These are phyloP conservation scores for Hyposoter dolosus DNA, from an alignment of 2,888 invertebrate genomes.

Conservation along the genomic window DNA sequence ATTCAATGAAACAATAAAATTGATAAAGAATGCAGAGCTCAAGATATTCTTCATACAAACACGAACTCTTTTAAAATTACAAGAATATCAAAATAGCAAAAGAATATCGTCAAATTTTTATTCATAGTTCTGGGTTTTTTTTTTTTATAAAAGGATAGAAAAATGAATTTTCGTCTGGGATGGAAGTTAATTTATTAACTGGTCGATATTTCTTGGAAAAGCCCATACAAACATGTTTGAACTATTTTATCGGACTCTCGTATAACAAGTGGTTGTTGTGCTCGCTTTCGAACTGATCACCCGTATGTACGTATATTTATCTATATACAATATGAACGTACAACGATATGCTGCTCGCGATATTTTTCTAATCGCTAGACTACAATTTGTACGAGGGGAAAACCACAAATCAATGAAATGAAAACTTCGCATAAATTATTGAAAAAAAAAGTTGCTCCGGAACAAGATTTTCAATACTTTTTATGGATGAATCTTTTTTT, in stretches of 20 bases:
- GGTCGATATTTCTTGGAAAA: neutral
- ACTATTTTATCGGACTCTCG: conserved; percentile 37
- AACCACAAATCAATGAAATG: conserved; percentile 58
- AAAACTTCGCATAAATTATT: neutral
- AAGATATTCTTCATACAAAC: neutral
- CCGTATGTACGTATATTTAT: conserved; percentile 9
- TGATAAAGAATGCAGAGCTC: neutral
- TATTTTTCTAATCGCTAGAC: conserved; percentile 21
- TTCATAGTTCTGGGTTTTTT: no score
- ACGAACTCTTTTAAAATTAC: no score
- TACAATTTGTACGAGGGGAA: conserved; percentile 39
- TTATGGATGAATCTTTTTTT: conserved; percentile 12
- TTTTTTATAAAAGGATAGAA: no score
- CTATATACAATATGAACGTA: conserved; percentile 1
- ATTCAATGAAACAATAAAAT: neutral
- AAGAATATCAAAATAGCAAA: no score
- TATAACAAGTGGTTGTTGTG: conserved; percentile 52
- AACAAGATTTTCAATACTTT: neutral
- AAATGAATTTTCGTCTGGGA: neutral
- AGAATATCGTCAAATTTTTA: no score
- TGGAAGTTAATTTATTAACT: neutral
- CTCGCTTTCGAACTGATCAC: conserved; percentile 57
- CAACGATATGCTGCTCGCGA: conserved; percentile 24
- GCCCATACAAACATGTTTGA: neutral
- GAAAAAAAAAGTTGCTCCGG: conserved; percentile 4